A percentile compares a stretch with the other conserved stretches of the same genome.
Evolutionary conservation across 2,797 vertebrate species (phyloP).

Genomic region (Antrozous pallidus): DNA sequence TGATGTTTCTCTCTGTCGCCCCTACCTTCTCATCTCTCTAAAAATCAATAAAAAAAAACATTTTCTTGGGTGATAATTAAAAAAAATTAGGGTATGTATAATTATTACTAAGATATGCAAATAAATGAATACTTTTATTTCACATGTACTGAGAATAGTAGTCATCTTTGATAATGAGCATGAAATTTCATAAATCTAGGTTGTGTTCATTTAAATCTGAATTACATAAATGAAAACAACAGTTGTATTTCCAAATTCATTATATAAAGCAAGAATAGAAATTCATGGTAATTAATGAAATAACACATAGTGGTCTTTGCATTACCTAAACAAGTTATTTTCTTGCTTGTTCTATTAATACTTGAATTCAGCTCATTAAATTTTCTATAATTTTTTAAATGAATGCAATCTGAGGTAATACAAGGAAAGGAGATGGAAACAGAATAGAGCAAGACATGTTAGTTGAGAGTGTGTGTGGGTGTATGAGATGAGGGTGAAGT

Average conservation of each 20-base stretch:
- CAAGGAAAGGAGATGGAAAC: neutral
- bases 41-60: neutral
- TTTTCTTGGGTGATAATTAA: neutral
- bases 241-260: conserved; percentile 6
- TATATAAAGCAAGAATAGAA: neutral
- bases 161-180: neutral
- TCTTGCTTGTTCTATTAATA: neutral
- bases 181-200: neutral
- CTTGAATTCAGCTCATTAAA: neutral
- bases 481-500: neutral
- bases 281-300: neutral
- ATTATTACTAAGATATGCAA: neutral
- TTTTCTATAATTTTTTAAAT: conserved; percentile 33
- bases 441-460: neutral
- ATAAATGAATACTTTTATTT: conserved; percentile 7
- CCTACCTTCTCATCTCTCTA: neutral
- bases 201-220: conserved; percentile 15
- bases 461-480: neutral
- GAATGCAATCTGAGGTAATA: neutral
- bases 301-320: neutral
- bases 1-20: neutral
- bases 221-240: neutral
- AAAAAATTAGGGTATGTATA: neutral
- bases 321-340: conserved; percentile 8
- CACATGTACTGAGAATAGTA: neutral